phyloP scores from a whole-genome alignment of 2,797 vertebrate species.

The Pangasius sanitwongsei region DNA sequence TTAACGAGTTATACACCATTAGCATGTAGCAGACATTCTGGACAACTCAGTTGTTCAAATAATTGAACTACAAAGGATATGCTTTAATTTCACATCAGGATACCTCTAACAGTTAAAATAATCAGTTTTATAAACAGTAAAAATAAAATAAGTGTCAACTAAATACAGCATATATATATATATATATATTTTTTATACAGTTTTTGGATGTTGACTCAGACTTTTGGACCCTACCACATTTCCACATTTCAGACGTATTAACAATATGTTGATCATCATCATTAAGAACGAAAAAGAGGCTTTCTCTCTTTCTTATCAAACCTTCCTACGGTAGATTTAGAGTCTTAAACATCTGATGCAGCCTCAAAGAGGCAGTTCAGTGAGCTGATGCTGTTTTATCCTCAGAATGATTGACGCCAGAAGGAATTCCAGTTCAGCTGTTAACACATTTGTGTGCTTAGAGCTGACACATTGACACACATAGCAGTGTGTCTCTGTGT shows the following conservation, averaged over 20 bases:
- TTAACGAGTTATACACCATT: neutral
- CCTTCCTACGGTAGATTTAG: slow-evolving; percentile 31
- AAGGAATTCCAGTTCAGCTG: slow-evolving; percentile 59
- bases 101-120: neutral
- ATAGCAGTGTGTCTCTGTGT: slow-evolving; percentile 56
- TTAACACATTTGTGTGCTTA: slow-evolving; percentile 59
- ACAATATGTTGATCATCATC: neutral
- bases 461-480: slow-evolving; percentile 61
- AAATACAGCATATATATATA: neutral
- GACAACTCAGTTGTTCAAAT: neutral
- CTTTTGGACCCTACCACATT: neutral
- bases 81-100: neutral
- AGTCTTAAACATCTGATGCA: slow-evolving; percentile 31
- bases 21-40: neutral
- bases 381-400: slow-evolving; percentile 50
- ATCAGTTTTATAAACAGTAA: neutral
- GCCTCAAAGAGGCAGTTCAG: slow-evolving; percentile 51
- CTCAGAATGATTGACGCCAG: slow-evolving; percentile 51
- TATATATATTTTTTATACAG: neutral
- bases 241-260: neutral
- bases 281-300: neutral
- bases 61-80: neutral
- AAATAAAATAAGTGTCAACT: neutral
- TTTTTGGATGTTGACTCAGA: neutral
- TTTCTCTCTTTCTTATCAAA: neutral